Conservation (phyloP, 2,888 invertebrate species). For the Drosophila lutescens region DNA sequence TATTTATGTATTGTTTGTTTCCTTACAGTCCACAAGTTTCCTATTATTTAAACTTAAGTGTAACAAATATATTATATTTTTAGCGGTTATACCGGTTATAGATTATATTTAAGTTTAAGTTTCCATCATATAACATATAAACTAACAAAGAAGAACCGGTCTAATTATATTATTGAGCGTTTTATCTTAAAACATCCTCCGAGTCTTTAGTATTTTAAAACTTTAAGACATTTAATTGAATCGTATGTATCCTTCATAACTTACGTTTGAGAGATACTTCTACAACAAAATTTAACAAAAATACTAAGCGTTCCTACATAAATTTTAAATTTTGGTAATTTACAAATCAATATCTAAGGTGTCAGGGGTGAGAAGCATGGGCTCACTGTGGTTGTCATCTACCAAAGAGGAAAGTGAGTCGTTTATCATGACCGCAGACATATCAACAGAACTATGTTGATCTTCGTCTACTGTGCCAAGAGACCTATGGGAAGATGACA, state of each 20-base stretch:
- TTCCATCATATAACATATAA: not conserved
- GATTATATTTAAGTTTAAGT: not conserved
- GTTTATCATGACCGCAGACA: conserved; percentile 81
- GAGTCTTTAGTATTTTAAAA: not conserved
- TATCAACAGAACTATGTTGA: conserved; percentile 75
- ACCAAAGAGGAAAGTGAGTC: conserved; percentile 85
- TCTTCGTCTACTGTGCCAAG: conserved; percentile 53
- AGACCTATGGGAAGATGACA: conserved; percentile 79
- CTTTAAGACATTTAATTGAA: not conserved
- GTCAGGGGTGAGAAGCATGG: conserved; percentile 85
- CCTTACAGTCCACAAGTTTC: conserved; percentile 1
- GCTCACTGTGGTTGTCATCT: conserved; percentile 77
- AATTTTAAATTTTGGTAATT: conserved; percentile 37
- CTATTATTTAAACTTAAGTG: not conserved
- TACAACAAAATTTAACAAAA: not conserved
- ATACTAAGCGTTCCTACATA: not conserved
- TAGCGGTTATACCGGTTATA: not conserved
- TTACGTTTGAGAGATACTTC: not conserved
- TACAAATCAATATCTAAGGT: conserved; percentile 84
- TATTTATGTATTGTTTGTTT: not conserved
- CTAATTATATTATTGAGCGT: not conserved
- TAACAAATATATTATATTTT: not conserved
- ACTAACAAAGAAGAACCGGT: not conserved
- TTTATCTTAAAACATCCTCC: not conserved
- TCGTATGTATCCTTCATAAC: not conserved